A percentile compares a stretch with the other conserved stretches of the same genome.
Evolutionary conservation across 2,888 invertebrate genomes (phyloP).

Genomic region (Atethmia centrago): DNA sequence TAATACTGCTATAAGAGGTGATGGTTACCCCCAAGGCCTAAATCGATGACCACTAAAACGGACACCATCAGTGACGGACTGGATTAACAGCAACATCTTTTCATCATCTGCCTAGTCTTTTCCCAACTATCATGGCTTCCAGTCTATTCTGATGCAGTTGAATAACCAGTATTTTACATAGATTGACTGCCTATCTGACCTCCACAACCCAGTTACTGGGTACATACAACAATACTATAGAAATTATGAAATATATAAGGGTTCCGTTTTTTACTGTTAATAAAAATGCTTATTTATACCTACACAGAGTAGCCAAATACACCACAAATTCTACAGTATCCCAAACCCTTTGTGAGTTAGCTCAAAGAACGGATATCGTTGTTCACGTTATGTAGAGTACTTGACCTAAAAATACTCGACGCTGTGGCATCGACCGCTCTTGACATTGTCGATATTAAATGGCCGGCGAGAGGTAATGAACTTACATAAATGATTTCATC

Average conservation of each 20-base stretch:
- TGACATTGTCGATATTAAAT: conserved; percentile 64
- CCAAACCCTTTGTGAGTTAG: conserved; percentile 52
- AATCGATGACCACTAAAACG: neutral
- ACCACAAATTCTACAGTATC: conserved; percentile 16
- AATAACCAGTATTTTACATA: too few relatives aligned
- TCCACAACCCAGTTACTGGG: too few relatives aligned
- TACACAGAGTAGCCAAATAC: conserved; percentile 7
- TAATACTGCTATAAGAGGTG: too few relatives aligned
- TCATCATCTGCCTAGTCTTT: too few relatives aligned
- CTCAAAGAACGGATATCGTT: conserved; percentile 56
- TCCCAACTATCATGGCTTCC: too few relatives aligned
- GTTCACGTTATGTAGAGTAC: conserved; percentile 42
- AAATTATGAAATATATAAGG: too few relatives aligned
- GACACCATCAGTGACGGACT: neutral
- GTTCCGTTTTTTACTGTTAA: neutral
- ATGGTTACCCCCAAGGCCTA: too few relatives aligned
- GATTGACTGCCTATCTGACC: too few relatives aligned
- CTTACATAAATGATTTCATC: neutral
- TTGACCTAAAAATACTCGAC: conserved; percentile 63
- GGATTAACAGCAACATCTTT: neutral
- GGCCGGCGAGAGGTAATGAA: conserved; percentile 13
- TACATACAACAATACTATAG: too few relatives aligned
- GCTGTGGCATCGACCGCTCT: conserved; percentile 60
- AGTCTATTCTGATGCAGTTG: too few relatives aligned
- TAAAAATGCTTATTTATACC: neutral